A percentile compares a stretch with the other conserved stretches of the same genome.
These are phyloP conservation scores for Drosophila arizonae DNA, from an alignment of 1,140 invertebrate genomes.

Conservation along the genomic window DNA sequence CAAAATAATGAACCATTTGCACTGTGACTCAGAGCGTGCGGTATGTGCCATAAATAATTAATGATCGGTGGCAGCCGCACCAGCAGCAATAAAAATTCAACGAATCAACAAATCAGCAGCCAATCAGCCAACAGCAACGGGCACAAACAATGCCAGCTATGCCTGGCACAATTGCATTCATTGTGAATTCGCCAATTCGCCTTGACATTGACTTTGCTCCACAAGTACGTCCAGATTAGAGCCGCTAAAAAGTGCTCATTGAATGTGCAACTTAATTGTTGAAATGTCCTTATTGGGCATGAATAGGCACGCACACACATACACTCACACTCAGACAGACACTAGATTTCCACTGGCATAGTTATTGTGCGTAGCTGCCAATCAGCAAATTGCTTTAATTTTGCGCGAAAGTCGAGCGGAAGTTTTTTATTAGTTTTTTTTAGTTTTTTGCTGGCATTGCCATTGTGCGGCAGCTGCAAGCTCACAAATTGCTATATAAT, in stretches of 20 bases:
- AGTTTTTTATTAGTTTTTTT: constrained; percentile 3
- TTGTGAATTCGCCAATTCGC: constrained; percentile 36
- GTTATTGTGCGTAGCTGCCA: constrained; percentile 34
- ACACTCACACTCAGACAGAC: too few species aligned
- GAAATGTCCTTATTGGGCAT: constrained; percentile 58
- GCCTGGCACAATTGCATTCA: constrained; percentile 50
- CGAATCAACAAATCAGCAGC: constrained; percentile 28
- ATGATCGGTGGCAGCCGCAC: constrained; percentile 50
- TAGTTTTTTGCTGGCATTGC: not conserved
- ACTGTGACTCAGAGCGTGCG: constrained; percentile 51
- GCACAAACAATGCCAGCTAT: constrained; percentile 49
- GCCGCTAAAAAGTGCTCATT: not conserved
- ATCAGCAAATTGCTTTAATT: constrained; percentile 62
- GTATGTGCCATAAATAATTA: constrained; percentile 71
- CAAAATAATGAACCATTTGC: constrained; percentile 35
- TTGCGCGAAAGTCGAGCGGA: constrained; percentile 60
- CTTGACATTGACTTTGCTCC: constrained; percentile 70
- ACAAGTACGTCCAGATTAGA: constrained; percentile 41
- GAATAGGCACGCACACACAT: constrained; percentile 1
- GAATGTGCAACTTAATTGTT: constrained; percentile 37
- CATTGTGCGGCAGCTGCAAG: constrained; percentile 46
- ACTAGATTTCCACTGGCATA: constrained; percentile 1
- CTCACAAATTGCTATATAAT: constrained; percentile 75
- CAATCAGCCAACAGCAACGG: constrained; percentile 5
- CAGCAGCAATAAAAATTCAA: constrained; percentile 33